These are phyloP conservation scores for Ctena decussata DNA, from an alignment of 2,888 invertebrate genomes.

Conservation along the genomic window DNA sequence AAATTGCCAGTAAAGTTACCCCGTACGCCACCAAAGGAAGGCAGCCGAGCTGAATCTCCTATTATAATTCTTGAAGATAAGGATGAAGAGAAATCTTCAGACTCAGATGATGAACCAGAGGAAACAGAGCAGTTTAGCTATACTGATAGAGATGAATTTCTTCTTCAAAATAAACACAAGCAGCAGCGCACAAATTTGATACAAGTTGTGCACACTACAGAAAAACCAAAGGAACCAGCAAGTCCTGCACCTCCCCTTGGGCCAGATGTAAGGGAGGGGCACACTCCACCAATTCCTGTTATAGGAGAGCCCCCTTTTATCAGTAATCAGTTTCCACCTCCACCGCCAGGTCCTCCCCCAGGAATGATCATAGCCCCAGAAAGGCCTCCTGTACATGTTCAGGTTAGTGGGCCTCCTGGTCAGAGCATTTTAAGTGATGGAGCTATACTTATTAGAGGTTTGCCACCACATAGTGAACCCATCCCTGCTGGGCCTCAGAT, in stretches of 20 bases:
- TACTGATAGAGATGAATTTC: conserved; percentile 62
- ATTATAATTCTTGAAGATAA: background rate
- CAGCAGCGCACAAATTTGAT: conserved; percentile 59
- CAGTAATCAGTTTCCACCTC: conserved; percentile 49
- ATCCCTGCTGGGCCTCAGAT: background rate
- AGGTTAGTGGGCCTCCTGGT: conserved; percentile 49
- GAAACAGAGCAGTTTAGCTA: conserved; percentile 66
- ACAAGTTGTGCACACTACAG: conserved; percentile 60
- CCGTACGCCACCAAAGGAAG: conserved; percentile 13
- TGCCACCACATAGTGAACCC: conserved; percentile 14
- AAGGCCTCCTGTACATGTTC: conserved; percentile 39
- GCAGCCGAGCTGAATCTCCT: background rate
- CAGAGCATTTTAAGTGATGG: conserved; percentile 62
- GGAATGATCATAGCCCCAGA: conserved; percentile 18
- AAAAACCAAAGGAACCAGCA: conserved; percentile 60
- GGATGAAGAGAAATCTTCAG: conserved; percentile 45
- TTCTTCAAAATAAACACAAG: conserved; percentile 48
- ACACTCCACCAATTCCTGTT: conserved; percentile 53
- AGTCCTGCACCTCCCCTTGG: conserved; percentile 42
- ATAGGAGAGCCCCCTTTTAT: conserved; percentile 12
- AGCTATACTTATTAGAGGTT: conserved; percentile 39
- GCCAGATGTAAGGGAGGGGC: conserved; percentile 34
- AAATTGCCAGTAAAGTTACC: background rate
- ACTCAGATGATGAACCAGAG: conserved; percentile 58
- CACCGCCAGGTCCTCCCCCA: conserved; percentile 40